Conservation (phyloP, 2,797 vertebrate genomes). For the Intellagama lesueurii region DNA sequence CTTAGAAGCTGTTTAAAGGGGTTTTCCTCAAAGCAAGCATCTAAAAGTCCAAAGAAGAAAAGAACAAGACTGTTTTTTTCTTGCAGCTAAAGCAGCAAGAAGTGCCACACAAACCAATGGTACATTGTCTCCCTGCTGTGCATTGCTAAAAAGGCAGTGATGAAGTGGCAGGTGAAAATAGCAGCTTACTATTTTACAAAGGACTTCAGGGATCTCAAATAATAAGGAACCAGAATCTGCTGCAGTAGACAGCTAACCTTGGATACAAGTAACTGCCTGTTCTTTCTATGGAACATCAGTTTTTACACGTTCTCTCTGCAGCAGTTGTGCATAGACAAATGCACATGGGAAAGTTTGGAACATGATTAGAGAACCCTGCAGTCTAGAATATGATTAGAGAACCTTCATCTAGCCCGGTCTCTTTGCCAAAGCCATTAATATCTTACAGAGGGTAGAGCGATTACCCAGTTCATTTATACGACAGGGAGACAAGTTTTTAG, state of each 20-base stretch:
- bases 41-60: neutral
- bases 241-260: neutral
- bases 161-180: neutral
- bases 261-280: neutral
- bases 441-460: neutral
- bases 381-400: conserved; percentile 19
- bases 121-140: conserved; percentile 7
- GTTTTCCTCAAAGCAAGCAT: neutral
- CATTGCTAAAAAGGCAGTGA: conserved; percentile 4
- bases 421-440: conserved; percentile 35
- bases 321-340: neutral
- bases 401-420: conserved; percentile 4
- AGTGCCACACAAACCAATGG: neutral
- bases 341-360: conserved; percentile 1
- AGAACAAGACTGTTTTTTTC: neutral
- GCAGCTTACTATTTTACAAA: neutral
- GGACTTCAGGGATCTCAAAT: neutral
- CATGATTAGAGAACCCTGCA: conserved; percentile 21
- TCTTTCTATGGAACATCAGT: neutral
- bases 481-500: neutral
- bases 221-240: neutral
- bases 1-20: neutral
- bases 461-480: conserved; percentile 25
- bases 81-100: neutral
- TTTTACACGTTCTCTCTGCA: conserved; percentile 9